Conservation (phyloP, 2,113 vertebrate genomes). For the Orcinus orca region DNA sequence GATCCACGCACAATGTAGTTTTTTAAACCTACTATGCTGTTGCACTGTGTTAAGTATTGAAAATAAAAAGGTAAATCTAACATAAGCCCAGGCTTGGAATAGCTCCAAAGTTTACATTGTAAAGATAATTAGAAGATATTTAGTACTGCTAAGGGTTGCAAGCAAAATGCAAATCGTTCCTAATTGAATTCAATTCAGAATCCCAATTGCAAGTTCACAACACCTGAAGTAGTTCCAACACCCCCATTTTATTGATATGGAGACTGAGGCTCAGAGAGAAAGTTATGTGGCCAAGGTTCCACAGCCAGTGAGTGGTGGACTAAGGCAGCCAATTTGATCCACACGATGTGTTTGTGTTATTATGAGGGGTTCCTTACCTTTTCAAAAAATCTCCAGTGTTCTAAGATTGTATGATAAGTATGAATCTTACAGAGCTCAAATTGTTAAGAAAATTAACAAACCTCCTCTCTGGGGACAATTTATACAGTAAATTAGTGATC, state of each 20-base stretch:
- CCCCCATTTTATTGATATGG: not conserved
- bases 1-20: not conserved
- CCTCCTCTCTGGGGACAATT: not conserved
- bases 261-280: not conserved
- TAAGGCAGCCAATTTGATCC: not conserved
- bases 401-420: not conserved
- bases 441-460: conserved; percentile 14
- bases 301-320: not conserved
- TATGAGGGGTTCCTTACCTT: not conserved
- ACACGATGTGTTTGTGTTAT: not conserved
- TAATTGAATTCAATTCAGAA: not conserved
- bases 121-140: not conserved
- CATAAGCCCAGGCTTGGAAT: not conserved
- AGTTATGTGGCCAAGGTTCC: not conserved
- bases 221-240: not conserved
- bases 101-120: not conserved
- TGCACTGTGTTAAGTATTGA: not conserved
- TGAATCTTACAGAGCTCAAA: not conserved
- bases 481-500: not conserved
- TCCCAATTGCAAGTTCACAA: not conserved
- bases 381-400: not conserved
- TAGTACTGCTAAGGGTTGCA: not conserved
- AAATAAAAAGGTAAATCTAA: not conserved
- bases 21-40: not conserved
- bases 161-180: not conserved